Conservation (phyloP, 2,797 vertebrate species). For the Chiroxiphia lanceolata region DNA sequence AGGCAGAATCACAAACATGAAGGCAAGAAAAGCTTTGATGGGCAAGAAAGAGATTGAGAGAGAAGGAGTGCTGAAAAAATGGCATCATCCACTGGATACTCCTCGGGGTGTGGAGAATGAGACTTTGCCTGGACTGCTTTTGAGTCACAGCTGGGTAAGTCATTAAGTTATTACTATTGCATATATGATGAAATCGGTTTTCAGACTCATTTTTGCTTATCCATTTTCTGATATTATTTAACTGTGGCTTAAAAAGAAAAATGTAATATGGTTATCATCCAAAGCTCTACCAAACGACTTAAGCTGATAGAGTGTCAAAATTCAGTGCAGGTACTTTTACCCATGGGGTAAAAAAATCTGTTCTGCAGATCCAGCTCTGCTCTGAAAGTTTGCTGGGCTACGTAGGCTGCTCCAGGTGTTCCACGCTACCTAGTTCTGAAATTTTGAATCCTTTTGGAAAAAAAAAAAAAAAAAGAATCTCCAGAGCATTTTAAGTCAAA, state of each 20-base stretch:
- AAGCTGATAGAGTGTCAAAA: not conserved
- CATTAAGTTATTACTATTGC: not conserved
- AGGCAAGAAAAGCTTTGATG: conserved; percentile 5
- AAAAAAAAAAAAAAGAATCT: not conserved
- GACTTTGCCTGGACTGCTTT: not conserved
- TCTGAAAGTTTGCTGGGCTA: not conserved
- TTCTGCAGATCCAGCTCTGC: not conserved
- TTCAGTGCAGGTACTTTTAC: not conserved
- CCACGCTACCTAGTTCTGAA: not conserved
- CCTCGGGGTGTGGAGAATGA: not conserved
- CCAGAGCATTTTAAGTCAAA: not conserved
- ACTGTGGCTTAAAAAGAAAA: not conserved
- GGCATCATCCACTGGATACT: not conserved
- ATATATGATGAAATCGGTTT: not conserved
- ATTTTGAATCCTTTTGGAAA: not conserved
- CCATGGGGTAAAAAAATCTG: not conserved
- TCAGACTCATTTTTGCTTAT: not conserved
- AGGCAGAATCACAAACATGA: not conserved
- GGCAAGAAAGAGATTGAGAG: not conserved
- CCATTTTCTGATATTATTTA: not conserved
- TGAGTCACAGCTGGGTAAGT: not conserved
- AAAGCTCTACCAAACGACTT: not conserved
- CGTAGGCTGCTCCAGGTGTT: not conserved
- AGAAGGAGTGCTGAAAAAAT: not conserved
- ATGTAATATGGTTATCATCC: not conserved